A percentile compares a stretch with the other conserved stretches of the same genome.
Evolutionary conservation across 2,888 invertebrate species (phyloP).

Genomic region (Helicoverpa assulta): DNA sequence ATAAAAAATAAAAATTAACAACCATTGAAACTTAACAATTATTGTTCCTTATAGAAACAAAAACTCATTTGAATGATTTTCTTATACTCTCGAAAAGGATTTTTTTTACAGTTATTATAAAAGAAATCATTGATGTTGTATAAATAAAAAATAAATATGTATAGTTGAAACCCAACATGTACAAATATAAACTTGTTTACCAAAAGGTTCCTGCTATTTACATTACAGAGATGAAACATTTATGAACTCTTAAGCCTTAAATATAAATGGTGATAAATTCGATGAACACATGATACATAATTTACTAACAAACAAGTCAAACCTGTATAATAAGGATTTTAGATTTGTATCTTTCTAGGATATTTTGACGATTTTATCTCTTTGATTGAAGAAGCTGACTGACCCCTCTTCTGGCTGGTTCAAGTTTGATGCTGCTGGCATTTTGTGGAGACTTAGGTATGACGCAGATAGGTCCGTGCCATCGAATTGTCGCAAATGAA

Average conservation of each 20-base stretch:
- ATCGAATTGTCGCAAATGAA: conserved; percentile 93
- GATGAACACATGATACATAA: not conserved
- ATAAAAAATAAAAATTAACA: not conserved
- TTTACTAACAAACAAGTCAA: conserved; percentile 11
- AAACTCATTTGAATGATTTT: not conserved
- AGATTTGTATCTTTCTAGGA: conserved; percentile 61
- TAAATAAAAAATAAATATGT: conserved; percentile 17
- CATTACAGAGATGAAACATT: not conserved
- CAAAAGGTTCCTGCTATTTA: conserved; percentile 31
- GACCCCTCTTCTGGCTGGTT: conserved; percentile 79
- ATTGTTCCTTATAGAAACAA: not conserved
- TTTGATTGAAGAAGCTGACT: conserved; percentile 85
- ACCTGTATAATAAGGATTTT: conserved; percentile 10
- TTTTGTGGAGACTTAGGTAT: conserved; percentile 86
- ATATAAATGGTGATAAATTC: too few species aligned
- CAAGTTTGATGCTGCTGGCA: conserved; percentile 68
- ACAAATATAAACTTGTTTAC: conserved; percentile 7
- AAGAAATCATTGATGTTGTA: conserved; percentile 2
- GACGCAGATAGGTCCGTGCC: conserved; percentile 91
- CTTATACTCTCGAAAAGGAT: not conserved
- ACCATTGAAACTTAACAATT: not conserved
- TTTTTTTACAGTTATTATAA: too few species aligned
- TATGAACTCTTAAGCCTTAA: too few species aligned
- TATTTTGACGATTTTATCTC: conserved; percentile 83
- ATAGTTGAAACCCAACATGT: not conserved